Evolutionary conservation across 2,888 invertebrate species (phyloP), one percentile per base, ranked within the genome.

Genomic region (Zaprionus bogoriensis): DNA sequence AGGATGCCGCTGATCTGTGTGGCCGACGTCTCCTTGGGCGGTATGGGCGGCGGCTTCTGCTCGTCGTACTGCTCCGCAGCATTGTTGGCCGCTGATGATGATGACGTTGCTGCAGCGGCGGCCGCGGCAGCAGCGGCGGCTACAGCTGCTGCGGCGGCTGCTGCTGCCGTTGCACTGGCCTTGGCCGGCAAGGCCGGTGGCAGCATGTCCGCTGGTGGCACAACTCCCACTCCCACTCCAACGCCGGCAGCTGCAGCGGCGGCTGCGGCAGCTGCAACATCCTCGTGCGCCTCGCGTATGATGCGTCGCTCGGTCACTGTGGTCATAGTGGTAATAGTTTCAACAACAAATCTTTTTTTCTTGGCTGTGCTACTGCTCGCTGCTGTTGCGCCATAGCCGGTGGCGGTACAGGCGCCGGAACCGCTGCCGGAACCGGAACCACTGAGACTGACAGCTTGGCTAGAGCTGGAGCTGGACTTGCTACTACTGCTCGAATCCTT

Each of bases 1-100:
- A 96, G 91, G 62, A 96, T 96, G 23, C 96, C 96, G 44, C 94
- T 94, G 27, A 94, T 92, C 54, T 93, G 92, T 64, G 92, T 92
- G 1, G 94, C 93, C 0, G 94, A 94, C 60, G 90, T 92, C 58
- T 93, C 93, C 25, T 91, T 89, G 53, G 89, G 89, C 61, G 88
- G 85, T 74, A 89, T 89, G 74, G 89, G 88, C 36, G 89, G 88
- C 52, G 88, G 89, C 57, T 89, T 89, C 52, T 81, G 77, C 45
- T 87, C 80, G 3, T 84, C 84, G 12, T 67, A 74, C 45, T 63
- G 66, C 27, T 86, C 79, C 32, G 55, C 12, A 19, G 46, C 52
- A 5, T 41, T n/a, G 10, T 3, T 10, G 2, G 27, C 27, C 10
- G 27, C 27, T n/a, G n/a, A n/a, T n/a, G n/a, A n/a, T n/a, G n/a